Evolutionary conservation across 2,797 vertebrate species (phyloP).

Genomic region (Esox masquinongy): DNA sequence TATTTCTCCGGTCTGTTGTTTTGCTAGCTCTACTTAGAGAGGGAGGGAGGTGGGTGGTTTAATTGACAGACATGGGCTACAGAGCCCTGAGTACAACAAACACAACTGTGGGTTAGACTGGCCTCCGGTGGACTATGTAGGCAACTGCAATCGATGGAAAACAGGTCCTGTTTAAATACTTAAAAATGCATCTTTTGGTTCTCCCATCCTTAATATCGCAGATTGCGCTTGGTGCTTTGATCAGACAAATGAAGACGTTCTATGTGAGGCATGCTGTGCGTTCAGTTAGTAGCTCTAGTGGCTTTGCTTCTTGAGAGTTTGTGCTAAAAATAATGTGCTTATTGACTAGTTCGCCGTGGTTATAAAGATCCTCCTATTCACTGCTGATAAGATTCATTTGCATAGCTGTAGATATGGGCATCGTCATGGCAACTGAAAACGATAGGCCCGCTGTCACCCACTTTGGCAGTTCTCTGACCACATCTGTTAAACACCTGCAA

Average conservation of each 20-base stretch:
- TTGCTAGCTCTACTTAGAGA: neutral
- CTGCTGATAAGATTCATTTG: neutral
- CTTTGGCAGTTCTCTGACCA: neutral
- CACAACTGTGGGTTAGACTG: neutral
- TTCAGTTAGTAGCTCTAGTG: neutral
- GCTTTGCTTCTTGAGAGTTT: neutral
- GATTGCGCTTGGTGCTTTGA: neutral
- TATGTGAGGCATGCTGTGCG: neutral
- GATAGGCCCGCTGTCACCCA: neutral
- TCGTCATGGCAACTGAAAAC: neutral
- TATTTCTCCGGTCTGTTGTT: neutral
- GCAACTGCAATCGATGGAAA: neutral
- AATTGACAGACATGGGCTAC: neutral
- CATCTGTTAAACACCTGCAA: neutral
- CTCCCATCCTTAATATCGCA: neutral
- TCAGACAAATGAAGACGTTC: too few relatives aligned
- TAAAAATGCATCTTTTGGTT: neutral
- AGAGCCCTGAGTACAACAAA: neutral
- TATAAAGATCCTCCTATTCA: neutral
- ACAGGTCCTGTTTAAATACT: neutral
- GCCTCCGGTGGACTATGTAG: neutral
- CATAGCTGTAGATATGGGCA: neutral
- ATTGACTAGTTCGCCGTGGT: neutral
- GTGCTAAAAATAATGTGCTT: neutral
- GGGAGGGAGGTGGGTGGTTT: neutral